Conservation (phyloP, 2,113 vertebrate genomes). For the Lagopus leucura region DNA sequence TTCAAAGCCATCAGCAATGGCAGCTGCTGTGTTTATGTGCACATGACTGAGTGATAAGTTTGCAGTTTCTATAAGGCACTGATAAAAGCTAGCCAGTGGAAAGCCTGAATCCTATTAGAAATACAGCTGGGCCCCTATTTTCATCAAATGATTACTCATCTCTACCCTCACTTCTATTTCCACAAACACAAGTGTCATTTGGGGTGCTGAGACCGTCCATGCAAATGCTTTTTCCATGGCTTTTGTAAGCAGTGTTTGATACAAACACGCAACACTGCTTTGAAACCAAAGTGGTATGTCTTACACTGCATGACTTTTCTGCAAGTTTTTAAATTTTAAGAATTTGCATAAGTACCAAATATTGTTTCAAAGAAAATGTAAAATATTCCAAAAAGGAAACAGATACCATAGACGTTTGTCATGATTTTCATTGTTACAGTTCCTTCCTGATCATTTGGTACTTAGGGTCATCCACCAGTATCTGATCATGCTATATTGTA, state of each 20-base stretch:
- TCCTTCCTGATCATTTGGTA: not conserved
- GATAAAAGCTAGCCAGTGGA: constrained; percentile 18
- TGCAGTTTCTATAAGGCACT: constrained; percentile 48
- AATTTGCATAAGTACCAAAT: not conserved
- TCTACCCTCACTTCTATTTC: constrained; percentile 16
- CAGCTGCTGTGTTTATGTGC: constrained; percentile 55
- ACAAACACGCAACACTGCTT: not conserved
- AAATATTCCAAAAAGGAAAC: not conserved
- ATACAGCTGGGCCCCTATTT: constrained; percentile 56
- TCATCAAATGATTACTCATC: constrained; percentile 31
- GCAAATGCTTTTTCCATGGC: not conserved
- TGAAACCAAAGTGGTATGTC: not conserved
- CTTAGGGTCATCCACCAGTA: not conserved
- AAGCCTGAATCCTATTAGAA: constrained; percentile 45
- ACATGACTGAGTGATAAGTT: constrained; percentile 33
- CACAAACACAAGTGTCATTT: not conserved
- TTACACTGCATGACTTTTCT: not conserved
- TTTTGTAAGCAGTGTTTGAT: not conserved
- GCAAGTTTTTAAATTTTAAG: not conserved
- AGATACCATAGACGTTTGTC: not conserved
- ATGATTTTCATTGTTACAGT: not conserved
- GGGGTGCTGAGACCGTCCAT: not conserved
- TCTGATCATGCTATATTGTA: not conserved
- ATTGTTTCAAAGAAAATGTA: not conserved
- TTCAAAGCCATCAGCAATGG: constrained; percentile 52